phyloP scores from a whole-genome alignment of 92 coral and sea anemone genomes.

The Actinernus sp. region DNA sequence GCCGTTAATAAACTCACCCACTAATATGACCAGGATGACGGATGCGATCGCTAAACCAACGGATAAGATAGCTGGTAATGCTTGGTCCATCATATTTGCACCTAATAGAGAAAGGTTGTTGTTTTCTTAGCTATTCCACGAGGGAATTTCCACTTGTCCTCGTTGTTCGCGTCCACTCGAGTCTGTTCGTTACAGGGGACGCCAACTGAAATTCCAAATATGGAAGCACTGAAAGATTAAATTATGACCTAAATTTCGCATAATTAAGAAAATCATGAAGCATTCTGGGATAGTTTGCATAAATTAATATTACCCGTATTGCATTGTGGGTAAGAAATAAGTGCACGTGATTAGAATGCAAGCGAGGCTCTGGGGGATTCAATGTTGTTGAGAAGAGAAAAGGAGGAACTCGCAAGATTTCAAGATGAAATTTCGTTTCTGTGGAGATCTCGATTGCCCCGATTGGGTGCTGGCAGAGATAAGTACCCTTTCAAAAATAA shows the following conservation, averaged over 20 bases:
- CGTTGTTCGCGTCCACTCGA: conserved; percentile 32
- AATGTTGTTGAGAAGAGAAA: no score
- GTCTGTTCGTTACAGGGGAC: conserved; percentile 56
- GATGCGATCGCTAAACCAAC: conserved; percentile 65
- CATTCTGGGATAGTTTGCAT: no score
- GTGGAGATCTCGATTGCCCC: conserved; percentile 99
- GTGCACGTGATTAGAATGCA: no score
- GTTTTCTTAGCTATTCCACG: neutral
- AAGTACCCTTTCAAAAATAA: conserved; percentile 95
- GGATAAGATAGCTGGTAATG: conserved; percentile 65
- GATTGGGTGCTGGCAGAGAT: conserved; percentile 99
- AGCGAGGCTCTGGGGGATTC: no score
- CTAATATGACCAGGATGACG: conserved; percentile 72
- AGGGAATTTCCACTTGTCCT: neutral
- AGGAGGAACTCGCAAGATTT: neutral
- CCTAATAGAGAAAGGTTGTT: no score
- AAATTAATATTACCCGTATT: no score
- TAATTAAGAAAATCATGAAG: neutral
- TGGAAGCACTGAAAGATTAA: neutral
- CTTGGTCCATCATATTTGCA: conserved; percentile 10
- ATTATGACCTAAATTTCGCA: no score
- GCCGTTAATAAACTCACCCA: conserved; percentile 89
- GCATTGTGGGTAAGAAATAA: conserved; percentile 41
- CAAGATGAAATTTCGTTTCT: conserved; percentile 96
- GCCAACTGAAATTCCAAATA: conserved; percentile 25